phyloP scores from a whole-genome alignment of 1,140 invertebrate species.

The Goniozus legneri region DNA sequence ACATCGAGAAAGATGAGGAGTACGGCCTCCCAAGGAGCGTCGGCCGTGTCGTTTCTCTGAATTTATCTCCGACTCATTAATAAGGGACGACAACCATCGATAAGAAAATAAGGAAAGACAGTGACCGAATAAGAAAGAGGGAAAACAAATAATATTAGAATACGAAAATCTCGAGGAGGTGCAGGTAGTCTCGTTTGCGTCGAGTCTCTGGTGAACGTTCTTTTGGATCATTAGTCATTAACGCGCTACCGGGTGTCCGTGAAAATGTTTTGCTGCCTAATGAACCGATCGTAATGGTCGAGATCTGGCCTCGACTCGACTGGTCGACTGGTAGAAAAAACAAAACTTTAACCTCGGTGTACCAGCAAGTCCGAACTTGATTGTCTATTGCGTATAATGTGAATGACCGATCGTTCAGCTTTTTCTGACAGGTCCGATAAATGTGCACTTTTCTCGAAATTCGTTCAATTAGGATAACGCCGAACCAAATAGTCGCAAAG shows the following conservation, averaged over 20 bases:
- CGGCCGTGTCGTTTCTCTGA: constrained; percentile 24
- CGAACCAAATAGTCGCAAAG: too few relatives aligned
- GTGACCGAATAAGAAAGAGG: neutral
- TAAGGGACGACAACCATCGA: constrained; percentile 32
- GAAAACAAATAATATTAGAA: constrained; percentile 12
- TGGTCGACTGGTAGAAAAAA: too few relatives aligned
- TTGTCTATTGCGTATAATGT: too few relatives aligned
- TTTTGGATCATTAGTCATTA: constrained; percentile 33
- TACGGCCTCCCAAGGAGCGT: constrained; percentile 22
- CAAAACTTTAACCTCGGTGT: too few relatives aligned
- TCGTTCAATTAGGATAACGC: constrained; percentile 8
- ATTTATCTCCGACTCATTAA: constrained; percentile 36
- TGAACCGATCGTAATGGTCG: constrained; percentile 28
- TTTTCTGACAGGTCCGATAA: constrained; percentile 5
- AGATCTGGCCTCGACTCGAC: constrained; percentile 17
- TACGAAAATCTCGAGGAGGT: constrained; percentile 8
- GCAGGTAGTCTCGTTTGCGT: constrained; percentile 21
- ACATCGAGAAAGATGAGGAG: constrained; percentile 22
- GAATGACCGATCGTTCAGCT: constrained; percentile 15
- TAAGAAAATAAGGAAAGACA: constrained; percentile 27
- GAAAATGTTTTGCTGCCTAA: constrained; percentile 26
- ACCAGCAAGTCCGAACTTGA: too few relatives aligned
- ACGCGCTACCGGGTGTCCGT: constrained; percentile 30
- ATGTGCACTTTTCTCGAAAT: constrained; percentile 1
- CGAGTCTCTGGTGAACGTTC: constrained; percentile 12